Conservation (phyloP, 2,888 invertebrate species). For the Eupelmus urozonus region DNA sequence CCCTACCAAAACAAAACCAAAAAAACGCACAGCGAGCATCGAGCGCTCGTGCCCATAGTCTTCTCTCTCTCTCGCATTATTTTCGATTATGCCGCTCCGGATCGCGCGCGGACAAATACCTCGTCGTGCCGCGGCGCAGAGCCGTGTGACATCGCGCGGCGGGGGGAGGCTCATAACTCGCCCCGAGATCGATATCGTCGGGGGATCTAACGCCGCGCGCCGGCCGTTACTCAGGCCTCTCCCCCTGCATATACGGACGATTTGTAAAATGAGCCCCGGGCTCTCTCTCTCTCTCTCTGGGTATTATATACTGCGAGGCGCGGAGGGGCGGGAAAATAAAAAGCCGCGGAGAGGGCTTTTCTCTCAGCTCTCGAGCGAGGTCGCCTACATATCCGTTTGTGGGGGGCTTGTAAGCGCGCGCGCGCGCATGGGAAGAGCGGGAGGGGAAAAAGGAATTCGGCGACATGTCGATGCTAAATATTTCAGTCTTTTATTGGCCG, state of each 20-base stretch:
- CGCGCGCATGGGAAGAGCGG: not conserved
- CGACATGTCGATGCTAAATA: constrained; percentile 32
- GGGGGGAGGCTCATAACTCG: constrained; percentile 37
- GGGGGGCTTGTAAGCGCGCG: constrained; percentile 7
- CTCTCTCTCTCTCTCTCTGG: not conserved
- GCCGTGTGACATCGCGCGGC: constrained; percentile 29
- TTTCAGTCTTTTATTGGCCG: not conserved
- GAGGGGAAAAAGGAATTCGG: constrained; percentile 23
- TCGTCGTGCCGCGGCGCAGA: too few relatives aligned
- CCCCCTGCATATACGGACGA: not conserved
- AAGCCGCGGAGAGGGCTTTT: constrained; percentile 15
- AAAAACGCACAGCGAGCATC: too few relatives aligned
- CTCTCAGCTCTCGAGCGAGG: too few relatives aligned
- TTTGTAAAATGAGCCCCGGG: constrained; percentile 53
- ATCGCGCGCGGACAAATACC: not conserved
- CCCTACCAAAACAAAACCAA: too few relatives aligned
- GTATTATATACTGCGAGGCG: constrained; percentile 35
- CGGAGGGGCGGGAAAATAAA: constrained; percentile 31
- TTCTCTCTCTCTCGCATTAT: not conserved
- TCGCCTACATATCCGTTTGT: constrained; percentile 33
- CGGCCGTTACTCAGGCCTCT: constrained; percentile 34
- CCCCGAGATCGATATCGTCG: constrained; percentile 45
- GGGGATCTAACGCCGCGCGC: not conserved
- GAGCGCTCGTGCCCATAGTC: too few relatives aligned
- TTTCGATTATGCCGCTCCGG: not conserved